These are phyloP conservation scores for Rhynchonema sp. DNA, from an alignment of 2,888 invertebrate species.

Conservation along the genomic window DNA sequence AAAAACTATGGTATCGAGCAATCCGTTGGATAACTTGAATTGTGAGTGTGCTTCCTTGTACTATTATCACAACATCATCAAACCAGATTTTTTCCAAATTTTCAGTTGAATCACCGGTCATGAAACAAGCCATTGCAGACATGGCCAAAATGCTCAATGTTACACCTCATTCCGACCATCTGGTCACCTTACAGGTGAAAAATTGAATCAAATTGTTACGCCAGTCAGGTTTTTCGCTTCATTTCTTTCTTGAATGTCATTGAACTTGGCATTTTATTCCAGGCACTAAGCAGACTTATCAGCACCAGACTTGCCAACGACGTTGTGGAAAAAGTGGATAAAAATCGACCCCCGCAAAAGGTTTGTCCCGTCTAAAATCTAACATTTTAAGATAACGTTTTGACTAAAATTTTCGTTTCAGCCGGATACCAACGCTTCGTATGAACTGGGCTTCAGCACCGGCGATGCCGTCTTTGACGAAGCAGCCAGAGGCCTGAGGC, in stretches of 20 bases:
- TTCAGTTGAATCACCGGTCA: constrained; percentile 58
- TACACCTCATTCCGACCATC: constrained; percentile 56
- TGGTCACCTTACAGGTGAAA: constrained; percentile 44
- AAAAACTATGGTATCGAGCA: constrained; percentile 41
- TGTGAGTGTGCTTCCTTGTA: constrained; percentile 43
- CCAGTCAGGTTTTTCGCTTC: too few relatives aligned
- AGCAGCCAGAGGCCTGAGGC: constrained; percentile 53
- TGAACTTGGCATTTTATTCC: constrained; percentile 35
- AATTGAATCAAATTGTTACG: constrained; percentile 23
- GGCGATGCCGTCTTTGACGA: constrained; percentile 45
- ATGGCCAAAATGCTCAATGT: constrained; percentile 59
- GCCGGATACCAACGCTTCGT: too few relatives aligned
- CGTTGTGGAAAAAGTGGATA: constrained; percentile 31
- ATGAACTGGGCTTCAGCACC: constrained; percentile 46
- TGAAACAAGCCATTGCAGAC: constrained; percentile 56
- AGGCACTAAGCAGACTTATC: constrained; percentile 27
- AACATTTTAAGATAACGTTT: background rate
- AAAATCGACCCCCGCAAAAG: background rate
- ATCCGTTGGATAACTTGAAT: constrained; percentile 63
- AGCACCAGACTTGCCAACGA: constrained; percentile 34
- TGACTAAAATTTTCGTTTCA: constrained; percentile 16
- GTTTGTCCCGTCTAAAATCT: too few relatives aligned
- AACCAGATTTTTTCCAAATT: constrained; percentile 1
- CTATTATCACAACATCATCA: background rate
- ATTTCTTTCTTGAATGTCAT: constrained; percentile 38